These are phyloP conservation scores for Serripes groenlandicus DNA, from an alignment of 2,888 invertebrate genomes.

Conservation along the genomic window DNA sequence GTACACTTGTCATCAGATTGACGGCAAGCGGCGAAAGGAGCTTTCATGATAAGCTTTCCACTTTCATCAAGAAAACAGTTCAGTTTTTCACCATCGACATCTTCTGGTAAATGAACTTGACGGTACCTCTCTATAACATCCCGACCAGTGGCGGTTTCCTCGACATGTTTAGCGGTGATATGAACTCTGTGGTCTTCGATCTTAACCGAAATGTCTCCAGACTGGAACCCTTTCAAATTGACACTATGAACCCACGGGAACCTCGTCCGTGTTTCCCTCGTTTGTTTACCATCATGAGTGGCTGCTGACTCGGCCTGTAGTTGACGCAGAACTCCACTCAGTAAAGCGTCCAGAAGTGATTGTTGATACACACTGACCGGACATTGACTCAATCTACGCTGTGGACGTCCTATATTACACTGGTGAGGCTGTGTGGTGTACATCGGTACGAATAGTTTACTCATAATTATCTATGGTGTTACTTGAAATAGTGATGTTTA, in stretches of 20 bases:
- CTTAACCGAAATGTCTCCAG: not conserved
- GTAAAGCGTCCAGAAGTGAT: not conserved
- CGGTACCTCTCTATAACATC: not conserved
- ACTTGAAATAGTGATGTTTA: too few relatives aligned
- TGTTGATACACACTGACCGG: too few relatives aligned
- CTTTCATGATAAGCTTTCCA: not conserved
- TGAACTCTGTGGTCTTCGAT: not conserved
- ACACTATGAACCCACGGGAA: not conserved
- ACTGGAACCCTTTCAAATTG: too few relatives aligned
- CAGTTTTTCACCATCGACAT: not conserved
- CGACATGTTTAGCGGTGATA: not conserved
- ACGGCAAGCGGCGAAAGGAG: too few relatives aligned
- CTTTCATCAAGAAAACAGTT: not conserved
- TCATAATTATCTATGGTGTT: too few relatives aligned
- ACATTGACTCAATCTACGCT: too few relatives aligned
- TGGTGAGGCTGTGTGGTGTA: too few relatives aligned
- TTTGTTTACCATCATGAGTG: too few relatives aligned
- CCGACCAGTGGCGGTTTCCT: not conserved
- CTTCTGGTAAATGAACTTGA: not conserved
- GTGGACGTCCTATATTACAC: too few relatives aligned
- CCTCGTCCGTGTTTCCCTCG: not conserved
- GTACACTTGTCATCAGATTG: too few relatives aligned
- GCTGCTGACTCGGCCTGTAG: too few relatives aligned
- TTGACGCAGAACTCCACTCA: not conserved
- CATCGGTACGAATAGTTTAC: too few relatives aligned